Evolutionary conservation across 2,113 vertebrate genomes (phyloP).

Genomic region (Synchiropus splendidus): DNA sequence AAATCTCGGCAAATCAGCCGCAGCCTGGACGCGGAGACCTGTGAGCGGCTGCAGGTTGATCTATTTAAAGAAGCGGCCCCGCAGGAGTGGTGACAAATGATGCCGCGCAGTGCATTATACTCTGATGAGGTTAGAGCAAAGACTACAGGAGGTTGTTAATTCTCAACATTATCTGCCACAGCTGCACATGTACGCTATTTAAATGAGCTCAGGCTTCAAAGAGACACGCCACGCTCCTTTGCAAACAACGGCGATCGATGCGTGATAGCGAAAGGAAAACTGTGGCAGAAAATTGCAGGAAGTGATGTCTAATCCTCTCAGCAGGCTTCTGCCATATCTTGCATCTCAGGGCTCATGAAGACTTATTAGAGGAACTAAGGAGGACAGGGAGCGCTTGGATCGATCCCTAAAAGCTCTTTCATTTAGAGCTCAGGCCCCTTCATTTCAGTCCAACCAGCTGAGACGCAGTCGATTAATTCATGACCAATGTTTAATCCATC

Average conservation of each 20-base stretch:
- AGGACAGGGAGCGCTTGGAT: not conserved
- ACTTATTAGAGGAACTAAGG: slow-evolving; percentile 31
- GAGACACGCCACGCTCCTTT: slow-evolving; percentile 26
- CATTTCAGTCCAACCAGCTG: no score
- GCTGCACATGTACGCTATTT: slow-evolving; percentile 35
- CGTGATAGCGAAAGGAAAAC: slow-evolving; percentile 52
- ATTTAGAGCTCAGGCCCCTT: no score
- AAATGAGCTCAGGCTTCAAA: slow-evolving; percentile 39
- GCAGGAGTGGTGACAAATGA: slow-evolving; percentile 17
- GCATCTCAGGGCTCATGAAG: slow-evolving; percentile 15
- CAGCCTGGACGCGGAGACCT: not conserved
- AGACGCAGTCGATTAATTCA: no score
- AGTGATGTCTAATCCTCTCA: slow-evolving; percentile 43
- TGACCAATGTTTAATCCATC: no score
- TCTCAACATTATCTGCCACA: slow-evolving; percentile 29
- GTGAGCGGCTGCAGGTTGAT: slow-evolving; percentile 9
- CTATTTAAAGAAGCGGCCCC: slow-evolving; percentile 14
- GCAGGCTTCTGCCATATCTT: slow-evolving; percentile 8
- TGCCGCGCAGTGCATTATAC: slow-evolving; percentile 24
- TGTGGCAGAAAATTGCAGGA: slow-evolving; percentile 40
- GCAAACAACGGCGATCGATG: slow-evolving; percentile 27
- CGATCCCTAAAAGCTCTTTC: no score
- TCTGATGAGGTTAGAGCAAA: slow-evolving; percentile 38
- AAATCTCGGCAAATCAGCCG: not conserved
- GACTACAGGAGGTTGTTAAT: slow-evolving; percentile 43